Evolutionary conservation across 2,797 vertebrate species (phyloP), one percentile per base, ranked within the genome.

Genomic region (Schizopygopsis malacanthus): DNA sequence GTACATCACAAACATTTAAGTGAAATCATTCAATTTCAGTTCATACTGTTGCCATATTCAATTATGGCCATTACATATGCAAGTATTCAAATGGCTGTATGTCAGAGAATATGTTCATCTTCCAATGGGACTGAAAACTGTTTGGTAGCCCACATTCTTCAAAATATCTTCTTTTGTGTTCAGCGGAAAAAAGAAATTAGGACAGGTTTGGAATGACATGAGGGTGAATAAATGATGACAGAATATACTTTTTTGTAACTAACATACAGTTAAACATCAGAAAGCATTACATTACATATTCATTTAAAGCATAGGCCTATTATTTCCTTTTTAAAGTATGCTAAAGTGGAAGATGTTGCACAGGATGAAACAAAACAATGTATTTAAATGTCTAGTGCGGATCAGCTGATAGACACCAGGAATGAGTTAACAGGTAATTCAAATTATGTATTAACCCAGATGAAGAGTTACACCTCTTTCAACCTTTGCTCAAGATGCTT

Each of bases 401-500:
- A 61, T 45, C 70, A 63, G 39, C 25, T 47, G 70, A 82, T 4
- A 61, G 25, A 45, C 70, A 75, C 41, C 28, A 47, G 41, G 7
- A 77, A 77, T 50, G 6, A 54, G 82, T 81, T n/a, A 87, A 28
- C 73, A 56, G 41, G 83, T 80, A 50, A 79, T 87, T 85, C 83
- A 89, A 75, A 81, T 89, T 85, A 87, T 71, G 54, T 11, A 85
- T 85, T 86, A 89, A 89, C 85, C 70, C 15, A 43, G 13, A 54
- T 37, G 20, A 37, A 20, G 15, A 47, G 82, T 22, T 45, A 56
- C 67, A 69, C 86, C 82, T 87, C 67, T 65, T 73, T 76, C 41
- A 89, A 87, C 88, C 88, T 89, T 89, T 87, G 88, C 75, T 82
- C 85, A 75, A 73, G 37, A 85, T 52, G 43, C 79, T 80, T 87